Evolutionary conservation across 2,113 vertebrate species (phyloP).

Genomic region (Laticauda colubrina): DNA sequence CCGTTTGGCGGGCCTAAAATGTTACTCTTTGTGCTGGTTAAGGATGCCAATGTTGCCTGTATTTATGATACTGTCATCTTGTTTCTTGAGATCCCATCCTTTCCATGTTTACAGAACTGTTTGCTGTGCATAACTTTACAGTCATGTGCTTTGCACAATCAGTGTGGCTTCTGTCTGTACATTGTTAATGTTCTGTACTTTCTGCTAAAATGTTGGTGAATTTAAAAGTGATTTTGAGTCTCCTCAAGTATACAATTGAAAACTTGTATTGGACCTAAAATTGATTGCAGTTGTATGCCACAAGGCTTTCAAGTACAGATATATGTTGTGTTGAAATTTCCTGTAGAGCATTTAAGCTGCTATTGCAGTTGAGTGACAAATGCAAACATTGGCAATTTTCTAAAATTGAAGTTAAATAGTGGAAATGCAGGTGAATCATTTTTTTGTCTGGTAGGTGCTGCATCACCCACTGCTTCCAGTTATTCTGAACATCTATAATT

Average conservation of each 20-base stretch:
- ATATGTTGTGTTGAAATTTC: constrained; percentile 49
- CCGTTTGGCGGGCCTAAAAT: constrained; percentile 79
- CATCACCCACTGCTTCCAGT: constrained; percentile 66
- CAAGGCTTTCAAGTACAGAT: constrained; percentile 48
- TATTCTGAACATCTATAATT: constrained; percentile 72
- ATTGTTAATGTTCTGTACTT: constrained; percentile 81
- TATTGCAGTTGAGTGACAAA: constrained; percentile 57
- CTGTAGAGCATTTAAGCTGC: constrained; percentile 64
- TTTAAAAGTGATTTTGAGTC: constrained; percentile 88
- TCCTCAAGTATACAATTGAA: constrained; percentile 67
- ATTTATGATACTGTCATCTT: constrained; percentile 84
- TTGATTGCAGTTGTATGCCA: constrained; percentile 51
- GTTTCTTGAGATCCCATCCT: constrained; percentile 89
- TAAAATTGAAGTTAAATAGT: constrained; percentile 49
- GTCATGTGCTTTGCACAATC: constrained; percentile 93
- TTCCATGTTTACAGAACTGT: constrained; percentile 97
- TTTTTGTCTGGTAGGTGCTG: constrained; percentile 72
- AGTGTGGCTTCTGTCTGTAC: constrained; percentile 87
- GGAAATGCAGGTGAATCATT: constrained; percentile 47
- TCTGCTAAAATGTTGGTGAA: constrained; percentile 84
- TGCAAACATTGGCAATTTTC: constrained; percentile 56
- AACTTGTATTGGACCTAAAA: constrained; percentile 55
- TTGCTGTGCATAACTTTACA: constrained; percentile 97
- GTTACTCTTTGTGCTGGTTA: constrained; percentile 88
- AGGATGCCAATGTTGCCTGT: constrained; percentile 93